phyloP scores from a whole-genome alignment of 2,888 invertebrate genomes.

The Pseudoips prasinana region DNA sequence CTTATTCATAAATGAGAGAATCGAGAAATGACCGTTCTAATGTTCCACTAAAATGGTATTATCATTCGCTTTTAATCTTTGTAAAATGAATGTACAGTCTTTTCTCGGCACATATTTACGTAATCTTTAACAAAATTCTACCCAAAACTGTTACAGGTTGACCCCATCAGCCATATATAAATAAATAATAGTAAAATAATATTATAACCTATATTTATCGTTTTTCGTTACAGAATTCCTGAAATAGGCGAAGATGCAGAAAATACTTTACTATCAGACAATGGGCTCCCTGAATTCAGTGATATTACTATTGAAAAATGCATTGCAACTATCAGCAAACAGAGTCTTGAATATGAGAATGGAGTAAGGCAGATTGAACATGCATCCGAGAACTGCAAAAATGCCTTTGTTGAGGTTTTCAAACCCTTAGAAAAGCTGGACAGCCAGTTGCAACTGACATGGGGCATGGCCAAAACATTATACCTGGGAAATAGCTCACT shows the following conservation, averaged over 20 bases:
- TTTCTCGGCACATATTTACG: too few relatives aligned
- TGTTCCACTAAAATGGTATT: too few relatives aligned
- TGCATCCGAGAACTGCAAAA: slow-evolving; percentile 63
- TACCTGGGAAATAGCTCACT: slow-evolving; percentile 89
- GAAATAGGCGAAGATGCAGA: slow-evolving; percentile 93
- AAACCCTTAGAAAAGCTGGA: slow-evolving; percentile 88
- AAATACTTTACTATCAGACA: slow-evolving; percentile 87
- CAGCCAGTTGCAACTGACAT: slow-evolving; percentile 89
- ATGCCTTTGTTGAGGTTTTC: slow-evolving; percentile 86
- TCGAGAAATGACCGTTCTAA: too few relatives aligned
- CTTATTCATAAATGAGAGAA: too few relatives aligned
- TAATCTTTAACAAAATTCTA: too few relatives aligned
- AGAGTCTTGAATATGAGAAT: slow-evolving; percentile 91
- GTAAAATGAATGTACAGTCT: too few relatives aligned
- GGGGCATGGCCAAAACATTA: slow-evolving; percentile 93
- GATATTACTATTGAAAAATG: slow-evolving; percentile 92
- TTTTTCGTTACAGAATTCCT: slow-evolving; percentile 88
- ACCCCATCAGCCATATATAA: too few relatives aligned
- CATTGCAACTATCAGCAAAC: slow-evolving; percentile 91
- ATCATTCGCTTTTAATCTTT: too few relatives aligned
- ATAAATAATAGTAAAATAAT: too few relatives aligned
- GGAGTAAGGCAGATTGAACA: slow-evolving; percentile 86
- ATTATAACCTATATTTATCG: too few relatives aligned
- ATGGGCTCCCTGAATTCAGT: slow-evolving; percentile 90
- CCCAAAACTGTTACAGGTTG: too few relatives aligned